Evolutionary conservation across 1,140 invertebrate genomes (phyloP), one percentile per base, ranked within the genome.

Genomic region (Ceratosolen fusciceps): DNA sequence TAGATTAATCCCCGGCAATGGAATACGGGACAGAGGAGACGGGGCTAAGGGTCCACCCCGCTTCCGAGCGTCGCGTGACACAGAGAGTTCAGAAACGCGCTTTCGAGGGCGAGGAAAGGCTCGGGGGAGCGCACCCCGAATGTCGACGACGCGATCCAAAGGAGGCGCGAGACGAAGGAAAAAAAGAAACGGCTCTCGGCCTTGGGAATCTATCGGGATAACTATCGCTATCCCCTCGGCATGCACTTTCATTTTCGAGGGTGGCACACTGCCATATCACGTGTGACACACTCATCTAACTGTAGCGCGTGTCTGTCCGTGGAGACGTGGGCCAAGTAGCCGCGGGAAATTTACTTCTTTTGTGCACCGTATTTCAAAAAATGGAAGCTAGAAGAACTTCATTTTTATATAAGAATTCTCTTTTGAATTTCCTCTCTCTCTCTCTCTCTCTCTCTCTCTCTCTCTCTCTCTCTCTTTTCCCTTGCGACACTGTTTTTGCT

Each of bases 231-330:
- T 52, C 37, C 49, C 58, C 75, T 68, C 82, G 80, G 82, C 82
- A 82, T 84, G 83, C 83, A 84, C 82, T 84, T 85, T 84, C 82
- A 82, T 83, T 86, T 85, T 84, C 81, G 84, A 83, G 85, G 82
- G 83, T 83, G 72, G 62, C 39, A 62, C 43, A 60, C 37, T 78
- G 21, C 56, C 72, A 56, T 74, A 83, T 83, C 82, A 81, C 83
- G 82, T 80, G 82, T 80, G 78, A 75, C 67, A 82, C 74, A 80
- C 67, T 80, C 80, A 70, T 72, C 74, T 80, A 43, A 76, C 73
- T 68, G 19, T 19, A 26, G 2, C 60, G 1, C 16, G 1, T 10
- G 16, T 29, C 1, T 10, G 0, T 19, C 8, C 4, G 47, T 9
- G 19, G 10, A 19, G 5, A 24, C 9, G 16, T 39, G n/a, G 19